Evolutionary conservation across 2,888 invertebrate genomes (phyloP).

Genomic region (Hoplodrina ambigua): DNA sequence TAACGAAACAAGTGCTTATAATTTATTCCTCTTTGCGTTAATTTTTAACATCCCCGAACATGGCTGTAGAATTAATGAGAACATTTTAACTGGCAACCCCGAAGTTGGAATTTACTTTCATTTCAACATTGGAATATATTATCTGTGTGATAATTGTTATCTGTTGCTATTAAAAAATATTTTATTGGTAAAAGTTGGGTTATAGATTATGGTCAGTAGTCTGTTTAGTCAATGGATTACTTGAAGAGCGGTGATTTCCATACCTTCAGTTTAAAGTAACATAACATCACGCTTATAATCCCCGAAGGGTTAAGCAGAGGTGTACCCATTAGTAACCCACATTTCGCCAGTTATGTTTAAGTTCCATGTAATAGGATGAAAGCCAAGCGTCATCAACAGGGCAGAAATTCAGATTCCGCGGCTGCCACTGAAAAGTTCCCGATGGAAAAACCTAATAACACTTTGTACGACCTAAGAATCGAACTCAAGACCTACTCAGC

Average conservation of each 20-base stretch:
- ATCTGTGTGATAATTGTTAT: conserved; percentile 60
- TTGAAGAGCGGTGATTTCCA: background rate
- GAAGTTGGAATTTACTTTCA: conserved; percentile 69
- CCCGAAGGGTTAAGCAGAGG: too few species aligned
- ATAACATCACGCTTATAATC: too few species aligned
- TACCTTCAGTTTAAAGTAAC: too few species aligned
- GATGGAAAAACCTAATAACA: too few species aligned
- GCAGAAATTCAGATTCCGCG: too few species aligned
- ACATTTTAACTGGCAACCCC: conserved; percentile 54
- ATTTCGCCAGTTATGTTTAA: too few species aligned
- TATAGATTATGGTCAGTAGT: background rate
- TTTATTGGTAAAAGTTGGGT: conserved; percentile 24
- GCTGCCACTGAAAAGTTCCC: too few species aligned
- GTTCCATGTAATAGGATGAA: too few species aligned
- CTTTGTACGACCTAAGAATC: too few species aligned
- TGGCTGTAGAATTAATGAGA: conserved; percentile 56
- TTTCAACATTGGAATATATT: conserved; percentile 65
- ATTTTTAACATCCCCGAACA: conserved; percentile 60
- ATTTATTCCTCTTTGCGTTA: conserved; percentile 50
- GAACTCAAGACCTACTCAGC: too few species aligned
- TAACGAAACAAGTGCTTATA: conserved; percentile 44
- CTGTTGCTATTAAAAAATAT: conserved; percentile 53
- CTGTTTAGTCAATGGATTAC: background rate
- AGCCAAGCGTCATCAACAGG: too few species aligned
- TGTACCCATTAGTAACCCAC: too few species aligned